Conservation (phyloP, 92 coral and sea anemone genomes). For the Epizoanthus stellaris region DNA sequence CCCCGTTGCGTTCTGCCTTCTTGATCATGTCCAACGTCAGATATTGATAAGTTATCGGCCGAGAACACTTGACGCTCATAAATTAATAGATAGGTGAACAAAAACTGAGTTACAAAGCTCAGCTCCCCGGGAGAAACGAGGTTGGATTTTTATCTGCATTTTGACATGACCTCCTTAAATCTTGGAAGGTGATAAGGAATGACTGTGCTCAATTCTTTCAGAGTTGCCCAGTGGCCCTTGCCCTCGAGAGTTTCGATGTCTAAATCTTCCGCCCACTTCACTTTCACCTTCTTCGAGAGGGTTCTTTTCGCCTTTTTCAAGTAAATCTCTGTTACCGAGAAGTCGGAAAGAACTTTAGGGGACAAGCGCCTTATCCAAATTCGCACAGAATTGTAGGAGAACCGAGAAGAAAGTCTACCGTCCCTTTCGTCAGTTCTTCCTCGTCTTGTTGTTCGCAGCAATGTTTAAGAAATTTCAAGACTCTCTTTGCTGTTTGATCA, state of each 20-base stretch:
- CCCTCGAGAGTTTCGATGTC: slow-evolving; percentile 63
- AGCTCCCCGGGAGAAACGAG: slow-evolving; percentile 47
- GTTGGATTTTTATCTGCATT: slow-evolving; percentile 20
- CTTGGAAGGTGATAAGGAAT: slow-evolving; percentile 49
- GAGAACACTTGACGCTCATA: slow-evolving; percentile 49
- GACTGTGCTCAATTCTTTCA: slow-evolving; percentile 54
- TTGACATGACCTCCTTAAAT: slow-evolving; percentile 36
- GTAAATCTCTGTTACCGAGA: slow-evolving; percentile 54
- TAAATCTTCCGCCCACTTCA: slow-evolving; percentile 61
- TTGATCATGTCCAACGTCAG: slow-evolving; percentile 39
- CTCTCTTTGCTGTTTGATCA: slow-evolving; percentile 30
- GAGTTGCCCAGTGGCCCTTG: slow-evolving; percentile 70
- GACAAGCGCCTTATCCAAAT: slow-evolving; percentile 49
- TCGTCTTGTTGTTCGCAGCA: slow-evolving; percentile 67
- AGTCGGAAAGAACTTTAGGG: slow-evolving; percentile 21
- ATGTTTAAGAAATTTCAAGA: slow-evolving; percentile 55
- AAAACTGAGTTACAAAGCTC: slow-evolving; percentile 51
- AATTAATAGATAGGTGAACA: slow-evolving; percentile 56
- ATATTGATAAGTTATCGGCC: slow-evolving; percentile 39
- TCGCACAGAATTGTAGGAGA: slow-evolving; percentile 48
- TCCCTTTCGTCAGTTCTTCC: slow-evolving; percentile 43
- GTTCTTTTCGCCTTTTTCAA: slow-evolving; percentile 56
- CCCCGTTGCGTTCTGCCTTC: slow-evolving; percentile 34
- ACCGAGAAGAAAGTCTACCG: slow-evolving; percentile 52
- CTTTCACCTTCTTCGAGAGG: slow-evolving; percentile 57